A percentile compares a stretch with the other conserved stretches of the same genome.
These are phyloP conservation scores for Calyptomena viridis DNA, from an alignment of 2,113 vertebrate species.

Conservation along the genomic window DNA sequence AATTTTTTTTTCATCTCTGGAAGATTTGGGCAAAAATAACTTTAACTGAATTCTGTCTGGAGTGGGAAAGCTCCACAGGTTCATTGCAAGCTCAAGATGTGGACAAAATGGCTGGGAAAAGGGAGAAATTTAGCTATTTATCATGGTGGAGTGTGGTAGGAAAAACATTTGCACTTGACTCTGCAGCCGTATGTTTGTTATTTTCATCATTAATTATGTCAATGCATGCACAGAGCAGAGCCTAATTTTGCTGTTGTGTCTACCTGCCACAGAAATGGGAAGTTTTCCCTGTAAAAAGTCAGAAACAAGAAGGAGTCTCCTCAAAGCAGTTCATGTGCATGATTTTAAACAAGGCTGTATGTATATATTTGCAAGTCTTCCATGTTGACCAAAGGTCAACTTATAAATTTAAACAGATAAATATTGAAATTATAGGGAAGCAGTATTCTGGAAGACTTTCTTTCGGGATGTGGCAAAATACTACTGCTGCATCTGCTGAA, in stretches of 20 bases:
- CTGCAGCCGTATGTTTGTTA: background rate
- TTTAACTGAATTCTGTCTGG: background rate
- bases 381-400: background rate
- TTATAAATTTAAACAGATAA: background rate
- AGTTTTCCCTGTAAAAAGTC: background rate
- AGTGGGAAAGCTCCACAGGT: background rate
- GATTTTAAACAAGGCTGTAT: background rate
- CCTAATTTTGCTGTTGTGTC: background rate
- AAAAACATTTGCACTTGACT: background rate
- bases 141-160: background rate
- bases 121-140: background rate
- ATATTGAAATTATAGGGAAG: background rate
- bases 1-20: background rate
- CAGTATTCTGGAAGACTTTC: background rate
- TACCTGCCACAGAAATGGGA: background rate
- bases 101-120: background rate
- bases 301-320: background rate
- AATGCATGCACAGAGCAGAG: background rate
- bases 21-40: background rate
- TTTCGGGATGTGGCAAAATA: background rate
- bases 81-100: background rate
- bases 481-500: background rate
- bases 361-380: background rate
- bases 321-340: background rate
- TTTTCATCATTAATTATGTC: background rate